Base-by-base conservation (phyloP, 2,888 invertebrate genomes). In the Tortricodes alternella region DNA sequence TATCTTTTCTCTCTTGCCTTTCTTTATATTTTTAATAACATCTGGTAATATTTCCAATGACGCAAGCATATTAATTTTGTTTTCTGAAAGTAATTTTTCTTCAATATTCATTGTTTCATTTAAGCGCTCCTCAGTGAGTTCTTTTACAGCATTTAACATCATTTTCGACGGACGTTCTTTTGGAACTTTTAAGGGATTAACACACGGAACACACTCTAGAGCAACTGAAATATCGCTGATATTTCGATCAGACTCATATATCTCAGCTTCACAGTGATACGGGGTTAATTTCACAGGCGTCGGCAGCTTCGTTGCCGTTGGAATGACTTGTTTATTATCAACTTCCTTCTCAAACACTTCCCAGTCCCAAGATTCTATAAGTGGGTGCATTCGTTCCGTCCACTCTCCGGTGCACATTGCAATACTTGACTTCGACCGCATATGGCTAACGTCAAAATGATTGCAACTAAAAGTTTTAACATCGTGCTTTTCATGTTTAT, bases 321-420 rank as follows among this genome's bases (percentile, higher is more conserved):
- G 88, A 16, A 90, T 68, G 29, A 85, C 85, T 55, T 90, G 88
- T 11, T 92, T 90, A 56, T 87, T 83, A 56, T 80, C 85, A 1
- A 89, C 83, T 68, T 93, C 92, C 68, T 92, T 92, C 75, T 93
- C 93, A 74, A 93, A 92, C 59, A 89, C 87, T 63, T 92, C 92
- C 93, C 93, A 93, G 68, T 94, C 93, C 84, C 94, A 92, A 1
- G 92, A 90, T 67, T 93, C 93, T 57, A 93, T 91, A 19, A 94
- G 79, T 5, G 93, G 93, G 68, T 93, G 93, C 60, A 93, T 88
- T 67, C 94, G 90, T 67, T 94, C 93, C 59, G 92, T 92, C 92
- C 93, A 93, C 59, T 92, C 92, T 3, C 89, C 89, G 51, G 86
- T 84, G 46, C 86, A 83, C 71, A 90, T 85, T 32, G 89, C 73